Percentiles rank a stretch among this genome's conserved stretches.
Evolutionary conservation across 1,140 invertebrate genomes (phyloP).

Genomic region (Trichonephila clavipes): DNA sequence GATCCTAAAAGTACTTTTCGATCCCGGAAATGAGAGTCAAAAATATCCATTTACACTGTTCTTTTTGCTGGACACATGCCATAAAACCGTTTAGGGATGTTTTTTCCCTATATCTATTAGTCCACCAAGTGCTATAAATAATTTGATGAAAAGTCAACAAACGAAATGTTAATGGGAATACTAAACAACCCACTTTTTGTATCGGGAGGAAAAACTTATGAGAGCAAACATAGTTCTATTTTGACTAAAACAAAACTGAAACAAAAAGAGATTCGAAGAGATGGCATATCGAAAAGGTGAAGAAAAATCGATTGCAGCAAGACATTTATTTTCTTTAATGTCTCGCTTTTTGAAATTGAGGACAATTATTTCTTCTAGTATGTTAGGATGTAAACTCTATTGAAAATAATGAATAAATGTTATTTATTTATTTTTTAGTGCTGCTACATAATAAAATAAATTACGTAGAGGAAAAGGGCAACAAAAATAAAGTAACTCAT

Average conservation of each 20-base stretch:
- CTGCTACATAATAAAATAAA: too few species aligned
- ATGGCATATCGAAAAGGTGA: not conserved
- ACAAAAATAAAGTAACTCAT: too few species aligned
- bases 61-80: not conserved
- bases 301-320: not conserved
- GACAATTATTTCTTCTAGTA: not conserved
- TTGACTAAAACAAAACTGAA: not conserved
- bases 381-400: not conserved
- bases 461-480: too few species aligned
- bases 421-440: too few species aligned
- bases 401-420: too few species aligned
- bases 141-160: constrained; percentile 11
- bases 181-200: not conserved
- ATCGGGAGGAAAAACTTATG: not conserved
- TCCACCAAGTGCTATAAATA: constrained; percentile 33
- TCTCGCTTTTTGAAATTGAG: too few species aligned
- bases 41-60: not conserved
- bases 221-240: not conserved
- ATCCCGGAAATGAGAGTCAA: not conserved
- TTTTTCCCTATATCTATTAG: not conserved
- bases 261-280: not conserved
- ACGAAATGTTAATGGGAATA: not conserved
- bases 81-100: not conserved
- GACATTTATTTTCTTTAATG: not conserved
- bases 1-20: not conserved